Base-by-base conservation (phyloP, 2,113 vertebrate species). In the Perccottus glenii region DNA sequence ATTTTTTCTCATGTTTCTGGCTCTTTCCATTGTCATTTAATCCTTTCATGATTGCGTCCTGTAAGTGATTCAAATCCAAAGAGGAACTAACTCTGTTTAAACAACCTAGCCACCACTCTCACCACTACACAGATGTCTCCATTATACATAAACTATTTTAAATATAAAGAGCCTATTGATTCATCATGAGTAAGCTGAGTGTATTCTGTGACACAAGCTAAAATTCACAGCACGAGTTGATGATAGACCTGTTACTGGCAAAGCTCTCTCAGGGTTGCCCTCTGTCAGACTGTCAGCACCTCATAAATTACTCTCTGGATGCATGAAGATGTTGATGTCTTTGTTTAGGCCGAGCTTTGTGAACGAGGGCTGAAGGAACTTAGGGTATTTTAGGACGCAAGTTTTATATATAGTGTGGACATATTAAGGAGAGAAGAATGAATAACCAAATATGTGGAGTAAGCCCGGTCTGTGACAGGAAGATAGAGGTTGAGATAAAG, bases 231-330 rank as follows among this genome's bases (percentile, higher is more conserved):
- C 70, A 75, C 78, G 50, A 77, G 73, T 75, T 74, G 85, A 44
- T 80, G 82, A 89, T 73, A 89, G 90, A 92, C 77, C 77, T 81
- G 87, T 77, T 91, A 89, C 89, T 84, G 73, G 80, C 80, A 59
- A 84, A 93, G 89, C 81, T 89, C 70, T 75, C 82, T 72, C 84
- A 90, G 88, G 75, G 89, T 82, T 80, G 67, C 89, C 85, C 85
- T 78, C 85, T 78, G 75, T 90, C 80, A 90, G 91, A 87, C 89
- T 94, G 92, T 95, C 92, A 91, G 77, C 85, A 78, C 79, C 81
- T 91, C 86, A 75, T 92, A 94, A 92, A 94, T 92, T 89, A 92
- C 55, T 62, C 70, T 50, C 80, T 70, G 80, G 82, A 88, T 64
- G 75, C 52, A 58, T 65, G 60, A 63, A 76, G 68, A 86, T 73